These are phyloP conservation scores for Himantopus leucocephalus DNA, from an alignment of 2,113 vertebrate genomes.

Conservation along the genomic window DNA sequence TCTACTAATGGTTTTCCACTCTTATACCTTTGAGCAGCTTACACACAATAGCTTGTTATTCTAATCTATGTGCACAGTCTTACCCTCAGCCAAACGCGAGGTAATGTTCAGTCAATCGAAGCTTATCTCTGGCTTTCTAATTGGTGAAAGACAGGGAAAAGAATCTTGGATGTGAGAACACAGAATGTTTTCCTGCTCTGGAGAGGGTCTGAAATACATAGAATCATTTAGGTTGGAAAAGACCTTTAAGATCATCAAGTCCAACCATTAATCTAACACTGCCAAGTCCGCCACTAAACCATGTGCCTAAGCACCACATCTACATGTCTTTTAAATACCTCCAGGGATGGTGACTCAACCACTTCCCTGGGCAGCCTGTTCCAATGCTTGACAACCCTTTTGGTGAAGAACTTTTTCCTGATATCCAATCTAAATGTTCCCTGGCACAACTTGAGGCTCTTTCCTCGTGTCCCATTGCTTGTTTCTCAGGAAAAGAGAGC, in stretches of 20 bases:
- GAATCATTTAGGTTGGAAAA: background rate
- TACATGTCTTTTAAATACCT: background rate
- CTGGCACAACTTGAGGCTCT: background rate
- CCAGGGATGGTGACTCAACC: background rate
- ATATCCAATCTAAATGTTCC: background rate
- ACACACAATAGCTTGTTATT: background rate
- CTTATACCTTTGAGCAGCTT: background rate
- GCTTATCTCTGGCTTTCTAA: background rate
- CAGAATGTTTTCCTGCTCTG: background rate
- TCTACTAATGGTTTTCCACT: background rate
- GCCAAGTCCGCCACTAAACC: background rate
- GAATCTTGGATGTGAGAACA: background rate
- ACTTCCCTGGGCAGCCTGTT: background rate
- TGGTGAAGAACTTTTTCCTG: background rate
- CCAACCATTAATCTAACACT: background rate
- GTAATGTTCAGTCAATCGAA: background rate
- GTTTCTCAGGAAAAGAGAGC: background rate
- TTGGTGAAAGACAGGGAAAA: background rate
- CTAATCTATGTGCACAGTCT: background rate
- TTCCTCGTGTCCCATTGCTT: background rate
- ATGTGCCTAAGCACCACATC: background rate
- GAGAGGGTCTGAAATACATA: background rate
- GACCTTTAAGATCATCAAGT: background rate
- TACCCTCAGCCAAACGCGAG: background rate
- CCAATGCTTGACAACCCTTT: background rate